Evolutionary conservation across 2,888 invertebrate genomes (phyloP).

Genomic region (Macrostomum cliftonense): DNA sequence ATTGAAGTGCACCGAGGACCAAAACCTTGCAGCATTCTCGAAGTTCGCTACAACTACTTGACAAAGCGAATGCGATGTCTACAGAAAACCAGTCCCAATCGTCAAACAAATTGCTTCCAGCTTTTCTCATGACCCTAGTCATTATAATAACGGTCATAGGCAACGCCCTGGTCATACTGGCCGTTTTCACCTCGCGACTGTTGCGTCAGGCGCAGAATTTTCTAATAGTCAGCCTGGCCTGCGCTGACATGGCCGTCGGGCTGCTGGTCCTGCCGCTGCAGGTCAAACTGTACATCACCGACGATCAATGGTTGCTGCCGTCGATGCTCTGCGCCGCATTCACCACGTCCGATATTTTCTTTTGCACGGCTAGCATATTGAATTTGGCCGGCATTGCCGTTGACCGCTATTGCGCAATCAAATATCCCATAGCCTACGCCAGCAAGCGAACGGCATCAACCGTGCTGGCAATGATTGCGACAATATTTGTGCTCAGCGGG

Average conservation of each 20-base stretch:
- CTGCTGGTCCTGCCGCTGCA: slow-evolving; percentile 17
- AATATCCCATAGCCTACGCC: slow-evolving; percentile 79
- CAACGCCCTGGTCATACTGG: slow-evolving; percentile 73
- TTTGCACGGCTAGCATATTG: slow-evolving; percentile 82
- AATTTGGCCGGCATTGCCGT: slow-evolving; percentile 80
- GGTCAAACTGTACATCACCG: slow-evolving; percentile 1
- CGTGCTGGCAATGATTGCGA: slow-evolving; percentile 63
- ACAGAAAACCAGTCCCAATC: too few species aligned
- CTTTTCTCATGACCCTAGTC: slow-evolving; percentile 48
- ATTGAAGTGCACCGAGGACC: too few species aligned
- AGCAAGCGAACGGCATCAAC: slow-evolving; percentile 69
- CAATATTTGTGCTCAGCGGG: slow-evolving; percentile 65
- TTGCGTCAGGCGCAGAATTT: slow-evolving; percentile 80
- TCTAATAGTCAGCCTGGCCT: slow-evolving; percentile 80
- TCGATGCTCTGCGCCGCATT: too few species aligned
- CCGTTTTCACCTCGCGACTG: slow-evolving; percentile 84
- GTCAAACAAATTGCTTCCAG: too few species aligned
- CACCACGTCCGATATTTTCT: slow-evolving; percentile 59
- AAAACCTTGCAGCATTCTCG: too few species aligned
- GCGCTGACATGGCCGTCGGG: slow-evolving; percentile 51
- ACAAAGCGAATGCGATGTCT: too few species aligned
- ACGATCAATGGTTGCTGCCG: too few species aligned
- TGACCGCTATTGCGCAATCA: slow-evolving; percentile 66
- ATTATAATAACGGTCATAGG: slow-evolving; percentile 73
- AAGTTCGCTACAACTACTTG: too few species aligned